Evolutionary conservation across 2,888 invertebrate genomes (phyloP).

Genomic region (Xanthorhoe designata): DNA sequence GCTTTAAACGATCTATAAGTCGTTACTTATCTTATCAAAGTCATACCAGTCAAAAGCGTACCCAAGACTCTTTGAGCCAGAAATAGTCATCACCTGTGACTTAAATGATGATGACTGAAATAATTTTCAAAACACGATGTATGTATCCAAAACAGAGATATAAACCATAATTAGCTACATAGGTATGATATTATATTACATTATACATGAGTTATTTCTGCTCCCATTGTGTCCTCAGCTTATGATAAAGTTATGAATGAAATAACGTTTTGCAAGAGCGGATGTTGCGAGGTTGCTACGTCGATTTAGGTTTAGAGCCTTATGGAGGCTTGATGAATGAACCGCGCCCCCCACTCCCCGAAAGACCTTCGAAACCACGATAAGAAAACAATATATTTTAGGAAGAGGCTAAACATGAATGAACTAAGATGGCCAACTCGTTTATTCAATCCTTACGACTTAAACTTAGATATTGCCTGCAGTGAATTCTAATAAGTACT

Average conservation of each 20-base stretch:
- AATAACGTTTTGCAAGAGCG: slow-evolving; percentile 85
- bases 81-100: no score
- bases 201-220: slow-evolving; percentile 16
- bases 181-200: no score
- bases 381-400: slow-evolving; percentile 30
- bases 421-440: slow-evolving; percentile 16
- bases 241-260: slow-evolving; percentile 81
- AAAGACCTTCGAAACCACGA: slow-evolving; percentile 35
- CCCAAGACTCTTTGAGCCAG: no score
- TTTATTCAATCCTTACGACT: slow-evolving; percentile 5
- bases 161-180: no score
- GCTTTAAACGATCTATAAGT: no score
- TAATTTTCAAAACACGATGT: no score
- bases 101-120: no score
- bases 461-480: not conserved
- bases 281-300: slow-evolving; percentile 84
- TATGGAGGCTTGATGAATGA: slow-evolving; percentile 84
- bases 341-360: slow-evolving; percentile 50
- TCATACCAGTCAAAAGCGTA: no score
- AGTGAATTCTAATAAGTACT: not conserved
- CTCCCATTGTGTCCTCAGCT: slow-evolving; percentile 64
- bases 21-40: no score
- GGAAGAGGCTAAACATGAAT: slow-evolving; percentile 21
- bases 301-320: slow-evolving; percentile 85
- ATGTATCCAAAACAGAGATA: no score